Evolutionary conservation across 2,113 vertebrate species (phyloP).

Genomic region (Oenanthe oenanthe): DNA sequence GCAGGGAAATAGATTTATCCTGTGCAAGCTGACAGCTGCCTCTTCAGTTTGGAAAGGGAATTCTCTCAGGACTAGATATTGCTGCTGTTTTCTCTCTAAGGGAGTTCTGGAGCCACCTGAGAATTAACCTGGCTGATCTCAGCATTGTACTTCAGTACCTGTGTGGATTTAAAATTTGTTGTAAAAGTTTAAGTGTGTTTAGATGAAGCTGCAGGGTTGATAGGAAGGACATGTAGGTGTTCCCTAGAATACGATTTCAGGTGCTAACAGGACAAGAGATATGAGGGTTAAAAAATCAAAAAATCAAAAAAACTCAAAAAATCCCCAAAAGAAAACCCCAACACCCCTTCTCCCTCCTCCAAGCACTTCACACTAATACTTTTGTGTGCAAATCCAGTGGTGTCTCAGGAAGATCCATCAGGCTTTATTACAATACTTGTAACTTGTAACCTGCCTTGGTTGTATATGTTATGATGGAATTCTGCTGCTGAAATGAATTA

Average conservation of each 20-base stretch:
- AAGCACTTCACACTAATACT: not conserved
- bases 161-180: not conserved
- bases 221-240: not conserved
- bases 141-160: not conserved
- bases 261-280: not conserved
- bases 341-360: not conserved
- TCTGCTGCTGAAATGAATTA: not conserved
- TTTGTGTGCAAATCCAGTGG: not conserved
- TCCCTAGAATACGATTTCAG: not conserved
- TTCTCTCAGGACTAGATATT: not conserved
- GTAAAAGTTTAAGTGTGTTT: not conserved
- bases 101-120: not conserved
- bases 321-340: not conserved
- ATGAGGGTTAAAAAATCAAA: not conserved
- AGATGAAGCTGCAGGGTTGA: not conserved
- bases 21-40: conserved; percentile 5
- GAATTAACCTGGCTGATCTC: not conserved
- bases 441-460: not conserved
- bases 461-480: not conserved
- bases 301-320: too few species aligned
- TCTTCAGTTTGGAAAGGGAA: not conserved
- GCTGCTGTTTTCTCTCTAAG: not conserved
- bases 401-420: not conserved
- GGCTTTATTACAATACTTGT: not conserved
- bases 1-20: conserved; percentile 21